Base-by-base conservation (phyloP, 2,888 invertebrate genomes). In the Stenichneumon culpator region DNA sequence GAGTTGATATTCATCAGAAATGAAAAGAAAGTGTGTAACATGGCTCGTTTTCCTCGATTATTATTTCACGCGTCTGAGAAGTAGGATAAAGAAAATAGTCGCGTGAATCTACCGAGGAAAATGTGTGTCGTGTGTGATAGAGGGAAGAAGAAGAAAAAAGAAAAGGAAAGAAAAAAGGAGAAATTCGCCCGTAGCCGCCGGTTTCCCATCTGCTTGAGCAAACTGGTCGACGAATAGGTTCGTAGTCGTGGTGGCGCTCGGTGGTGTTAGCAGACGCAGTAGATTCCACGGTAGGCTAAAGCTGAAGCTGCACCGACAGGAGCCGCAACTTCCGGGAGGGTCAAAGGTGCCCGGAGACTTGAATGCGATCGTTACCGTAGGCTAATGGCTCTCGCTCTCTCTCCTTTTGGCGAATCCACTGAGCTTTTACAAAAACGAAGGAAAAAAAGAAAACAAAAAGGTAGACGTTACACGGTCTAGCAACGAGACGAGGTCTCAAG, bases 351-450 rank as follows among this genome's bases (percentile, higher is more conserved):
- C 60, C 67, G 39, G 82, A 87, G 65, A 74, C 86, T 86, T 92
- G 91, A 92, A 93, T 91, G 89, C 91, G 87, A 90, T 90, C 90
- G 90, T 93, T 91, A 91, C 89, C 78, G 82, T 75, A 54, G 74
- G 83, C 57, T 90, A 91, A 93, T 92, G 90, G 89, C 89, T 89
- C 32, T 63, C n/a, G n/a, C 39, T 11, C 44, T 14, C 32, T 63
- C 52, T 52, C 44, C 89, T 90, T 92, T 92, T 86, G 88, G 81
- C 79, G 79, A 86, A 85, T 87, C 83, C 72, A 74, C 74, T 87
- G 83, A 1, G 83, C 73, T 81, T 72, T 60, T 79, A 83, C 69
- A 63, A 65, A 44, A 44, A 44, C 44, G 44, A 44, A 4, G 22
- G 22, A 74, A 82, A 82, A 63, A 54, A 65, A 67, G n/a, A 44